phyloP scores from a whole-genome alignment of 2,113 vertebrate genomes.

The Aepyceros melampus region DNA sequence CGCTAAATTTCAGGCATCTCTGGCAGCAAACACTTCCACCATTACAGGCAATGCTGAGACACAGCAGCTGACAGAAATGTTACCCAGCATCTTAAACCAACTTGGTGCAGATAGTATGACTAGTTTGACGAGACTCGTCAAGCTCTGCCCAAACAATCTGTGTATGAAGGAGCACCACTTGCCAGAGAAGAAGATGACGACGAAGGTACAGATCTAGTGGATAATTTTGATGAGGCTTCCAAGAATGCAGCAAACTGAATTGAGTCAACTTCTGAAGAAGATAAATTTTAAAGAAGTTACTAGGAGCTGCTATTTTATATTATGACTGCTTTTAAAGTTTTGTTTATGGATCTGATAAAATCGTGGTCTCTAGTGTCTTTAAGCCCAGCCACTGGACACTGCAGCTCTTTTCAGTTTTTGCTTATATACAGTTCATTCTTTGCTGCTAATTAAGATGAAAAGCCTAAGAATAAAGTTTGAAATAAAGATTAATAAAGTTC shows the following conservation, averaged over 20 bases:
- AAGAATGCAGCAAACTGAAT: not conserved
- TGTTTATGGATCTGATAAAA: not conserved
- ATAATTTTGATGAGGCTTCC: not conserved
- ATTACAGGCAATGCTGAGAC: not conserved
- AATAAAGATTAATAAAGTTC: not conserved
- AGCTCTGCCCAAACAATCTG: not conserved
- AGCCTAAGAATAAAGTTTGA: not conserved
- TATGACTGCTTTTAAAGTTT: not conserved
- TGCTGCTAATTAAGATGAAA: not conserved
- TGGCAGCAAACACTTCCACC: not conserved
- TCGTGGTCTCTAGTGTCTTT: not conserved
- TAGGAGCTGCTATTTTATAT: not conserved
- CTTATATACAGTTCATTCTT: not conserved
- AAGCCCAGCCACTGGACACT: not conserved
- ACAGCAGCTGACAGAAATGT: not conserved
- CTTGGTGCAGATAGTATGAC: not conserved
- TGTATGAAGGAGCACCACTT: not conserved
- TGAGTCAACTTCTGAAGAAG: not conserved
- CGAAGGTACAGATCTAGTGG: not conserved
- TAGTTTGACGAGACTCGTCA: not conserved
- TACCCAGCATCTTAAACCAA: not conserved
- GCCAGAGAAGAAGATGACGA: not conserved
- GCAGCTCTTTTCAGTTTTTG: not conserved
- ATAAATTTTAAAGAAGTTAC: not conserved
- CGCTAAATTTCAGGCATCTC: not conserved